phyloP scores from a whole-genome alignment of 1,140 invertebrate species.

The Parapsyche elsis region DNA sequence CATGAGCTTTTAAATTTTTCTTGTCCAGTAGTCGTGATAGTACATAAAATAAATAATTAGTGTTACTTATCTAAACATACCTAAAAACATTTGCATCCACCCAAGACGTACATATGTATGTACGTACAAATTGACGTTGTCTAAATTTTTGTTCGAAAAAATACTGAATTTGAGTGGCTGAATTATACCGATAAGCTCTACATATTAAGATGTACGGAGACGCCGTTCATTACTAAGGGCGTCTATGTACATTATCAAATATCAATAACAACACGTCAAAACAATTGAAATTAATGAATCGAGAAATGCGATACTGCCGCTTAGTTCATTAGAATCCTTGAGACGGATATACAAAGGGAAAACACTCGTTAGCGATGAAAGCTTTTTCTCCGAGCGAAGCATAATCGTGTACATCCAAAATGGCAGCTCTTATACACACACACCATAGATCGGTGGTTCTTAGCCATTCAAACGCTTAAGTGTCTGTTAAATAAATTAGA shows the following conservation, averaged over 20 bases:
- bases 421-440: not conserved
- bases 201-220: too few species aligned
- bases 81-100: too few species aligned
- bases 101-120: too few species aligned
- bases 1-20: too few species aligned
- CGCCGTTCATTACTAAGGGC: not conserved
- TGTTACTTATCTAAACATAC: too few species aligned
- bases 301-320: slow-evolving; percentile 27
- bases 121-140: too few species aligned
- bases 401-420: slow-evolving; percentile 19
- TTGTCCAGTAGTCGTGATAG: too few species aligned
- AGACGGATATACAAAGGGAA: slow-evolving; percentile 30
- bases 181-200: too few species aligned
- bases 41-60: too few species aligned
- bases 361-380: slow-evolving; percentile 33
- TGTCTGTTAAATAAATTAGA: not conserved
- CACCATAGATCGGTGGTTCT: too few species aligned
- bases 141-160: too few species aligned
- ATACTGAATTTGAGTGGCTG: too few species aligned
- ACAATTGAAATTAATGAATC: slow-evolving; percentile 41
- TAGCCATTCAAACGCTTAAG: not conserved
- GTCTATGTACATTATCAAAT: slow-evolving; percentile 20
- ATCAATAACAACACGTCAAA: slow-evolving; percentile 32
- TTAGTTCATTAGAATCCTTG: slow-evolving; percentile 35
- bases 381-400: slow-evolving; percentile 13